These are phyloP conservation scores for Coendou prehensilis DNA, from an alignment of 2,797 vertebrate species.

Conservation along the genomic window DNA sequence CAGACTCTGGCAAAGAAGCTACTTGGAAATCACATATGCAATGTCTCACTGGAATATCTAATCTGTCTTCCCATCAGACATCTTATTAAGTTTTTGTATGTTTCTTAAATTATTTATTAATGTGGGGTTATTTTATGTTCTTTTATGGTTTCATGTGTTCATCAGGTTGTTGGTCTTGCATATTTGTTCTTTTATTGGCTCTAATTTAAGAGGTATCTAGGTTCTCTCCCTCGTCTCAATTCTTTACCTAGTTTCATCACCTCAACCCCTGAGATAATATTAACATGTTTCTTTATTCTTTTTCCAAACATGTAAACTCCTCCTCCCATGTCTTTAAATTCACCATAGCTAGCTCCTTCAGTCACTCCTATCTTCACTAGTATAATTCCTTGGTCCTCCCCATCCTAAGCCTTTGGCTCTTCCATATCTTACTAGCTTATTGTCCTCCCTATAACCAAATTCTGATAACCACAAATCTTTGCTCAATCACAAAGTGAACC, in stretches of 20 bases:
- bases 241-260: no score
- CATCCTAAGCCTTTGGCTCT: not conserved
- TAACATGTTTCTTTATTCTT: not conserved
- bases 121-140: no score
- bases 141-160: no score
- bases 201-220: no score
- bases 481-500: not conserved
- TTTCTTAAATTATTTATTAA: not conserved
- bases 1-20: not conserved
- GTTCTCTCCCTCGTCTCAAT: no score
- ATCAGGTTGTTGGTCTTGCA: no score
- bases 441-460: no score
- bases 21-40: not conserved
- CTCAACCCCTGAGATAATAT: not conserved
- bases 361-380: not conserved
- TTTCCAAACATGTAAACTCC: not conserved
- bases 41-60: not conserved
- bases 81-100: not conserved
- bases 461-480: no score
- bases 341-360: not conserved
- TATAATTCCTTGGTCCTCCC: not conserved
- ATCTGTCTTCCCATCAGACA: not conserved
- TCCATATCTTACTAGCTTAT: not conserved
- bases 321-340: not conserved
- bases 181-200: no score